These are phyloP conservation scores for Drosophila colorata DNA, from an alignment of 2,888 invertebrate species.

Conservation along the genomic window DNA sequence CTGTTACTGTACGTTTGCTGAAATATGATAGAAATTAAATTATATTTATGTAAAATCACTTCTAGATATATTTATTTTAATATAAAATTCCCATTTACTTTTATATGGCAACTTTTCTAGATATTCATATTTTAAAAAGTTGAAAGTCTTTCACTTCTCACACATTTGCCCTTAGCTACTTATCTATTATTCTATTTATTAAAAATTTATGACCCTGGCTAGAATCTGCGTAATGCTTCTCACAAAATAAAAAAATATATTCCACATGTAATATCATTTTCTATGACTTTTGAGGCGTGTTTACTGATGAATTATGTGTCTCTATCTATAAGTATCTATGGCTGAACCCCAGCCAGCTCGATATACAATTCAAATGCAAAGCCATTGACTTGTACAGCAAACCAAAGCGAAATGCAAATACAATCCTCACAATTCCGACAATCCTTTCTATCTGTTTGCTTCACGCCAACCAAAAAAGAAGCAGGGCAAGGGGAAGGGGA, in stretches of 20 bases:
- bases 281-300: slow-evolving; percentile 71
- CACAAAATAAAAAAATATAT: not conserved
- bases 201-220: slow-evolving; percentile 39
- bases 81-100: not conserved
- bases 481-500: too few species aligned
- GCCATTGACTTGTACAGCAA: slow-evolving; percentile 25
- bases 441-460: slow-evolving; percentile 49
- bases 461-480: slow-evolving; percentile 14
- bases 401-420: slow-evolving; percentile 79
- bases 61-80: too few species aligned
- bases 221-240: slow-evolving; percentile 31
- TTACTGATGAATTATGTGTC: slow-evolving; percentile 71
- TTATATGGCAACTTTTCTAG: too few species aligned
- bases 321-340: slow-evolving; percentile 6
- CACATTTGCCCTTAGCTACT: slow-evolving; percentile 5
- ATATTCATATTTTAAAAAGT: not conserved
- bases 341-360: slow-evolving; percentile 18
- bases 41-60: too few species aligned
- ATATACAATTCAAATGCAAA: slow-evolving; percentile 18
- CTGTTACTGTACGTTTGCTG: too few species aligned
- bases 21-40: too few species aligned
- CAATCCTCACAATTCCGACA: slow-evolving; percentile 34
- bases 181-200: slow-evolving; percentile 32
- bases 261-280: slow-evolving; percentile 7
- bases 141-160: slow-evolving; percentile 8